These are phyloP conservation scores for Pygoscelis adeliae DNA, from an alignment of 2,113 vertebrate genomes.

Conservation along the genomic window DNA sequence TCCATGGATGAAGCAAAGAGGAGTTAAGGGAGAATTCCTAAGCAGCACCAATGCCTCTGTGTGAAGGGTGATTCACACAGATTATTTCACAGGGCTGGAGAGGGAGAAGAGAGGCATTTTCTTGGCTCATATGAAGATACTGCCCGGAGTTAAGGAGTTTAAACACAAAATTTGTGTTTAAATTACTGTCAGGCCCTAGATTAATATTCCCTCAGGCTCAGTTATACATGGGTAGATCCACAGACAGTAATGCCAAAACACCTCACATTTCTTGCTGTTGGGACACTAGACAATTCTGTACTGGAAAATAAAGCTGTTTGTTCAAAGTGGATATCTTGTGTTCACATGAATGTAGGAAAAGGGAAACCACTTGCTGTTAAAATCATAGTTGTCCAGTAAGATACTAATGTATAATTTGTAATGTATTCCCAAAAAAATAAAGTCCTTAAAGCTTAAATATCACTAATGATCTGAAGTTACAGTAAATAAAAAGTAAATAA, in stretches of 20 bases:
- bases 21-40: background rate
- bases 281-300: background rate
- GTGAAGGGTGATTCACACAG: background rate
- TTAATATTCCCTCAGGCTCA: background rate
- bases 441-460: background rate
- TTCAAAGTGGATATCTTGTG: background rate
- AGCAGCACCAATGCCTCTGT: background rate
- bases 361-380: background rate
- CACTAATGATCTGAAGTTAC: background rate
- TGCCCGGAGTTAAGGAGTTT: background rate
- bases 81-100: background rate
- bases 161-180: background rate
- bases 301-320: background rate
- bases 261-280: background rate
- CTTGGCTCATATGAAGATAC: background rate
- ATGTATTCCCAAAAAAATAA: background rate
- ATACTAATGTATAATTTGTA: background rate
- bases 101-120: background rate
- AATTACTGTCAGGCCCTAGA: background rate
- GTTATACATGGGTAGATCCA: background rate
- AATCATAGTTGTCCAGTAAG: background rate
- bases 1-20: background rate
- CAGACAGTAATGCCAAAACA: background rate
- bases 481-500: background rate
- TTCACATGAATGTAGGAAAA: background rate